A percentile compares a stretch with the other conserved stretches of the same genome.
Evolutionary conservation across 1,140 invertebrate genomes (phyloP).

Genomic region (Cyclina sinensis): DNA sequence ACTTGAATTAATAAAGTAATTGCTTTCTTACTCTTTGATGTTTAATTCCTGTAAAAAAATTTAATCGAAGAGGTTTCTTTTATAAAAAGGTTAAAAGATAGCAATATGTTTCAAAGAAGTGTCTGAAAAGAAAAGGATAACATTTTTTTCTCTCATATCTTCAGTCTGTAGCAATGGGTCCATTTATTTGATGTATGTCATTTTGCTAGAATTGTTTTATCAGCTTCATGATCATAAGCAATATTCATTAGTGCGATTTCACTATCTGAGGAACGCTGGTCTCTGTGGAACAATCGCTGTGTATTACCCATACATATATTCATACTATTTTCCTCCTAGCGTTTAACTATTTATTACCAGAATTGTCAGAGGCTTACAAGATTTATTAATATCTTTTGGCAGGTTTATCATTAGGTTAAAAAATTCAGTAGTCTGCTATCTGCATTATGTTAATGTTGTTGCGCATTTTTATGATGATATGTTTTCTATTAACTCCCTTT

Average conservation of each 20-base stretch:
- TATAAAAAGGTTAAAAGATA: too few relatives aligned
- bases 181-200: constrained; percentile 7
- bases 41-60: too few relatives aligned
- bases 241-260: constrained; percentile 19
- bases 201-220: neutral
- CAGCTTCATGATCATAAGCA: neutral
- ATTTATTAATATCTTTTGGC: neutral
- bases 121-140: neutral
- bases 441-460: neutral
- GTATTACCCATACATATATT: neutral
- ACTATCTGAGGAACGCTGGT: neutral
- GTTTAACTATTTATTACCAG: neutral
- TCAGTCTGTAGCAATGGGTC: neutral
- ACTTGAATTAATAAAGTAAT: too few relatives aligned
- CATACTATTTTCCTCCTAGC: constrained; percentile 1
- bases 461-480: neutral
- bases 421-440: neutral
- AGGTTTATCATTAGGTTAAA: neutral
- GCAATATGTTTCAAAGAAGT: too few relatives aligned
- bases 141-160: neutral
- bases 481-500: constrained; percentile 31
- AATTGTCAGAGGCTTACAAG: neutral
- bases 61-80: too few relatives aligned
- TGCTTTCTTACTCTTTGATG: too few relatives aligned
- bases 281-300: constrained; percentile 25